Percentiles rank a stretch among this genome's conserved stretches.
These are phyloP conservation scores for Spondyliosoma cantharus DNA, from an alignment of 2,797 vertebrate species.

Conservation along the genomic window DNA sequence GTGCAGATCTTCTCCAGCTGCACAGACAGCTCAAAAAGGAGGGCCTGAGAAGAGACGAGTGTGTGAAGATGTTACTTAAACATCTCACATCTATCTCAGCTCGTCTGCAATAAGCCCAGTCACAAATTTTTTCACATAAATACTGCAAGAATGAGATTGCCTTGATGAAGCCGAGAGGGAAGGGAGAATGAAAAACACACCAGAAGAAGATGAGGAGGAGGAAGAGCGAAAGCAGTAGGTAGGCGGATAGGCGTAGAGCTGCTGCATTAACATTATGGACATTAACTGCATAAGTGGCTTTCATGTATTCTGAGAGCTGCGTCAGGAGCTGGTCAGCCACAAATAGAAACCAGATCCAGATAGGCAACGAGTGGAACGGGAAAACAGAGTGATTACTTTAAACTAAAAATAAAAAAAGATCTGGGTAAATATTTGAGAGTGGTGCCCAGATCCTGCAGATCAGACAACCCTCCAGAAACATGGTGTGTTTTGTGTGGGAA, in stretches of 20 bases:
- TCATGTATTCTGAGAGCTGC: slow-evolving; percentile 41
- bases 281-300: slow-evolving; percentile 51
- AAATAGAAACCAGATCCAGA: slow-evolving; percentile 61
- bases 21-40: slow-evolving; percentile 48
- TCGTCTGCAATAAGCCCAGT: slow-evolving; percentile 22
- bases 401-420: slow-evolving; percentile 11
- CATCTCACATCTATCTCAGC: slow-evolving; percentile 37
- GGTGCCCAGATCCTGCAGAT: slow-evolving; percentile 16
- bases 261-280: slow-evolving; percentile 54
- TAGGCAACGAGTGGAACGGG: slow-evolving; percentile 1
- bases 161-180: slow-evolving; percentile 1
- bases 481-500: slow-evolving; percentile 39
- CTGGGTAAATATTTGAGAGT: slow-evolving; percentile 62
- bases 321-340: slow-evolving; percentile 13
- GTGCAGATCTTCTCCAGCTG: slow-evolving; percentile 46
- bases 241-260: slow-evolving; percentile 11
- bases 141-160: slow-evolving; percentile 12
- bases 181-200: slow-evolving; percentile 7
- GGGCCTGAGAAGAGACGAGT: slow-evolving; percentile 18
- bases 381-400: slow-evolving; percentile 32
- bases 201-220: not conserved
- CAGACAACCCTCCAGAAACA: slow-evolving; percentile 26
- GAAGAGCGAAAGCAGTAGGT: not conserved
- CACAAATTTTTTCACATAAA: slow-evolving; percentile 15
- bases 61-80: slow-evolving; percentile 45